Evolutionary conservation across 2,797 vertebrate genomes (phyloP), one percentile per base, ranked within the genome.

Genomic region (Typhlichthys subterraneus): DNA sequence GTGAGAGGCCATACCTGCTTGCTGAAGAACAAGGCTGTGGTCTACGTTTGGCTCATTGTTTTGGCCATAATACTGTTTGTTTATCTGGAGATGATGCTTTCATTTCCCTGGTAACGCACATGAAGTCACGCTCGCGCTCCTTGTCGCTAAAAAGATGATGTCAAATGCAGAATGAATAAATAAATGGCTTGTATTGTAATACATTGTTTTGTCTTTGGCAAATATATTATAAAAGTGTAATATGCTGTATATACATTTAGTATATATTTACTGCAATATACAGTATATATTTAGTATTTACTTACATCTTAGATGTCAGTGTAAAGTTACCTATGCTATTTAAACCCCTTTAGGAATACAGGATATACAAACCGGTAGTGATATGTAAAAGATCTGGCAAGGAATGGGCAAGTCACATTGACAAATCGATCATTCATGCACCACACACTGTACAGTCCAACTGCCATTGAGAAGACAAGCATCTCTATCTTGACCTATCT

Each of bases 41-140:
- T 92, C 29, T 49, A 90, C 31, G 76, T 76, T 2, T 73, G 62
- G 14, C n/a, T 92, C 45, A 57, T 85, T 61, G 56, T 91, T 76
- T 60, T 91, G 55, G 70, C 90, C 59, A 63, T 91, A 51, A 76
- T 93, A 70, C 2, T 91, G 47, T 89, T 61, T 70, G 57, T 92
- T 80, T 92, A 92, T 76, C 69, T 92, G 67, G 84, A 92, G 63
- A 46, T 92, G 65, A 87, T 92, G 75, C 65, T 83, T 45, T 80
- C 73, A 3, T 86, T 90, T 45, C 86, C 88, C 1, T 92, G 90
- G 90, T 91, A 57, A 82, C 54, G 57, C 48, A 55, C 47, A 48
- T 58, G 14, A 17, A 14, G 56, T 57, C 23, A 33, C 29, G 60
- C 13, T 64, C 50, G 48, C 61, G 29, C 75, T 38, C 55, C 45